A percentile compares a stretch with the other conserved stretches of the same genome.
Conservation (phyloP, 2,113 vertebrate genomes). For the Coreoperca whiteheadi region DNA sequence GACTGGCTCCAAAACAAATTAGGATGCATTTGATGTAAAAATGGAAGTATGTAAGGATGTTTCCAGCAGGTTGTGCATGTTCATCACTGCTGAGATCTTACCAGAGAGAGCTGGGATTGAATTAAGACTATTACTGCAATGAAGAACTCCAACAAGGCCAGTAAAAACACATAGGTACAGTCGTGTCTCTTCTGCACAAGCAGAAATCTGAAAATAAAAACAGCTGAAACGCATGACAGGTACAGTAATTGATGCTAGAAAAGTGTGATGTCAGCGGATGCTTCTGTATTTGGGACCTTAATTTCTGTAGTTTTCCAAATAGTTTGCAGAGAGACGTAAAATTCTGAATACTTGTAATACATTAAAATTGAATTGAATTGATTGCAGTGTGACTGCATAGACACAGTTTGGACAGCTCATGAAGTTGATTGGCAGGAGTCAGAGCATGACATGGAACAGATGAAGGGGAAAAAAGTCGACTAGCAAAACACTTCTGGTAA, state of each 20-base stretch:
- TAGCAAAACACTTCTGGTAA: background rate
- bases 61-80: background rate
- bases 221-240: background rate
- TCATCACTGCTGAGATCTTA: background rate
- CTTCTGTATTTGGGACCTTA: background rate
- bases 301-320: background rate
- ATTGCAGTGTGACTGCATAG: background rate
- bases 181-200: background rate
- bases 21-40: background rate
- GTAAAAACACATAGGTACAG: no score
- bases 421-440: background rate
- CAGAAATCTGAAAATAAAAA: constrained; percentile 1
- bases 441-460: background rate
- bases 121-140: background rate
- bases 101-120: background rate
- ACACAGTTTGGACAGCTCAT: background rate
- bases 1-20: background rate
- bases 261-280: background rate
- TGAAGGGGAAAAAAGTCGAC: background rate
- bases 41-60: background rate
- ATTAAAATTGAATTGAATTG: background rate
- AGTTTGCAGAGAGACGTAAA: background rate
- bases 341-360: background rate
- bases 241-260: background rate
- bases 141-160: no score